Conservation (phyloP, 2,797 vertebrate species). For the Xyrichtys novacula region DNA sequence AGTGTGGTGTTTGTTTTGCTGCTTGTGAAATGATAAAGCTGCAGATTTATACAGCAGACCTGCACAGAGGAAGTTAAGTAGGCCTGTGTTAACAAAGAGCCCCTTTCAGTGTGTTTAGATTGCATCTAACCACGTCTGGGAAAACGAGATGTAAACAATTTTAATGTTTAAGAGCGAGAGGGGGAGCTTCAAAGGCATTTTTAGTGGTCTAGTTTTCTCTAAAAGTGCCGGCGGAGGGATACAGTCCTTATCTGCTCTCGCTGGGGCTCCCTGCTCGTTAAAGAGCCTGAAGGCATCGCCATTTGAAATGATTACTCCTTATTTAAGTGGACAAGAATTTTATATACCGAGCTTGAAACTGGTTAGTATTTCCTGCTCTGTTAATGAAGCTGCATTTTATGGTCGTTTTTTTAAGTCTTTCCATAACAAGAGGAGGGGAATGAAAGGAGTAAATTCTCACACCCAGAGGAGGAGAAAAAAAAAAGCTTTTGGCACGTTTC, state of each 20-base stretch:
- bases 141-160: conserved; percentile 79
- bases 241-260: conserved; percentile 70
- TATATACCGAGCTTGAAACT: conserved; percentile 75
- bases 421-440: conserved; percentile 58
- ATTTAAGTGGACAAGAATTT: conserved; percentile 74
- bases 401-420: conserved; percentile 51
- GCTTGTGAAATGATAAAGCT: conserved; percentile 4
- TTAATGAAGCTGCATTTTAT: conserved; percentile 79
- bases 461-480: conserved; percentile 42
- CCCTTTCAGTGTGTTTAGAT: conserved; percentile 76
- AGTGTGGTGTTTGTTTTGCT: conserved; percentile 27
- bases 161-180: conserved; percentile 65
- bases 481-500: conserved; percentile 13
- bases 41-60: conserved; percentile 1
- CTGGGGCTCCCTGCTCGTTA: conserved; percentile 74
- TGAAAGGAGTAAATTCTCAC: conserved; percentile 25
- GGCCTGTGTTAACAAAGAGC: conserved; percentile 66
- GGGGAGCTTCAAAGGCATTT: conserved; percentile 63
- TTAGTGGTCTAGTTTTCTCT: conserved; percentile 31
- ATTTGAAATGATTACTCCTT: conserved; percentile 72
- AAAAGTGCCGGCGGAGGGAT: conserved; percentile 48
- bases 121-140: conserved; percentile 77
- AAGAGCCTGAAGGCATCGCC: conserved; percentile 58
- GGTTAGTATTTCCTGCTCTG: conserved; percentile 68
- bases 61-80: conserved; percentile 16